Evolutionary conservation across 2,113 vertebrate genomes (phyloP), one percentile per base, ranked within the genome.

Genomic region (Anser brachyrhynchus): DNA sequence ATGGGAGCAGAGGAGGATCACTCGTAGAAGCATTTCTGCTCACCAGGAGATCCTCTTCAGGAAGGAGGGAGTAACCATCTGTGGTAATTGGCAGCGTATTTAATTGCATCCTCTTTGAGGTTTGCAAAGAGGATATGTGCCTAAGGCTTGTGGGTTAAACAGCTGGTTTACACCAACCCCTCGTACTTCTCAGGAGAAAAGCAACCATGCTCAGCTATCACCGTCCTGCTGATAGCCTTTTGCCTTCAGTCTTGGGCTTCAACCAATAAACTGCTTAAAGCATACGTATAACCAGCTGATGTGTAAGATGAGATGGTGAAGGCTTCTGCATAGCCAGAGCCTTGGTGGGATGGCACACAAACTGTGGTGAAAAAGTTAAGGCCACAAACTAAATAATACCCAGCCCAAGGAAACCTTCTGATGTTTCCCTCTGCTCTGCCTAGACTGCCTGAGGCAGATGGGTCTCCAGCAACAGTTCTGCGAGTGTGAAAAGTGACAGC

Each of bases 391-490:
- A 57, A 58, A 90, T 23, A 57, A 58, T 89, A 33, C 4, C 9
- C 6, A 37, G 54, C 10, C 31, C 49, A 37, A n/a, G 43, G 41
- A 70, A 58, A 9, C 7, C 10, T 62, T 31, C 46, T 6, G 0
- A 8, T 18, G 12, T 7, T 76, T 43, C 37, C 41, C 17, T 14
- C 37, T 26, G 28, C 13, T 35, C 39, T 54, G 21, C 25, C 20
- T 0, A 0, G 11, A 4, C 22, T 19, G 49, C 66, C 1, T 1
- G n/a, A 13, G 35, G 59, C 2, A 17, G 52, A 3, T 23, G 31
- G 9, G 18, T 18, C 35, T 46, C 41, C 17, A 55, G 1, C 26
- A 21, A 57, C 7, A 5, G 44, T 10, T 66, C 4, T 26, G 17
- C 2, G 46, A 49, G 19, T 2, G 14, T 5, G 55, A 25, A 61